phyloP scores from a whole-genome alignment of 1,140 invertebrate genomes.

The Potamilus streckersoni region DNA sequence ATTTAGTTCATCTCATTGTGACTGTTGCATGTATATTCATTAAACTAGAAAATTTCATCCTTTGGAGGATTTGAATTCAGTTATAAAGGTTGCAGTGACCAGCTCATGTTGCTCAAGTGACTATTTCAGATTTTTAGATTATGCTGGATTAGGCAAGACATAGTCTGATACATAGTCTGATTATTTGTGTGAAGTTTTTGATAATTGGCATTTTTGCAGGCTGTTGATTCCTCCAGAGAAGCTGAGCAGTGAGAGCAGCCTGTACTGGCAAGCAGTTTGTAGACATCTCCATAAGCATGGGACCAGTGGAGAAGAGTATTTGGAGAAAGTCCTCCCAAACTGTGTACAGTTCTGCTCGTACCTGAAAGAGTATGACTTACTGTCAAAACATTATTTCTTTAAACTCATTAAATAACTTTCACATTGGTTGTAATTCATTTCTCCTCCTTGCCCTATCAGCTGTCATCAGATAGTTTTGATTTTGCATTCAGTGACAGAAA shows the following conservation, averaged over 20 bases:
- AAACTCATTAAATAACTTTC: too few species aligned
- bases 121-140: neutral
- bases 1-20: too few species aligned
- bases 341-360: constrained; percentile 61
- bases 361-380: constrained; percentile 52
- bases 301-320: constrained; percentile 57
- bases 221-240: constrained; percentile 70
- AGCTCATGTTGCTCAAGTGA: neutral
- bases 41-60: too few species aligned
- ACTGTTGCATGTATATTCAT: too few species aligned
- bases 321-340: constrained; percentile 67
- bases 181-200: neutral
- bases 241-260: constrained; percentile 70
- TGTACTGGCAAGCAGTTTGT: constrained; percentile 76
- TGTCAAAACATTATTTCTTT: too few species aligned
- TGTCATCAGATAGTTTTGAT: too few species aligned
- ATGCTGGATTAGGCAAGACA: constrained; percentile 1
- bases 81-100: neutral
- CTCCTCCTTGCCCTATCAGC: too few species aligned
- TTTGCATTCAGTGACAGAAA: too few species aligned
- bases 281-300: constrained; percentile 51
- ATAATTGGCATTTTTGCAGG: constrained; percentile 40
- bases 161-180: neutral
- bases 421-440: too few species aligned
- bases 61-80: too few species aligned